A percentile compares a stretch with the other conserved stretches of the same genome.
Conservation (phyloP, 2,797 vertebrate genomes). For the Apogon hyalosoma region DNA sequence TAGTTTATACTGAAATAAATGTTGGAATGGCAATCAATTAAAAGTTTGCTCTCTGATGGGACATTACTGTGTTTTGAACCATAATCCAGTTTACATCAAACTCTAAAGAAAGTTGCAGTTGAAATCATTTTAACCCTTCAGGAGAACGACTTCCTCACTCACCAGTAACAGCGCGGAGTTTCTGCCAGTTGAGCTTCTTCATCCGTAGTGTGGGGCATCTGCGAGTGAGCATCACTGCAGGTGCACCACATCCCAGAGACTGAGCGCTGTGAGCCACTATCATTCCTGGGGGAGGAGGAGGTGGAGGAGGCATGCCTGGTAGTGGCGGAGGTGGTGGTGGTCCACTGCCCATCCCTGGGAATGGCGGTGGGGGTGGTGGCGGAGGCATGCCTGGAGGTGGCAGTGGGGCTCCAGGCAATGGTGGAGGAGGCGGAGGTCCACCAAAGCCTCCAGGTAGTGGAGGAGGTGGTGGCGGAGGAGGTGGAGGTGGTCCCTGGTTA, state of each 20-base stretch:
- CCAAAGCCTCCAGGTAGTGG: conserved; percentile 24
- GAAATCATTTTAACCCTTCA: not conserved
- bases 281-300: conserved; percentile 62
- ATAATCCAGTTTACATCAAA: too few species aligned
- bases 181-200: conserved; percentile 99
- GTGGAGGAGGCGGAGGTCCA: conserved; percentile 48
- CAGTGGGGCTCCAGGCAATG: conserved; percentile 52
- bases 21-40: too few species aligned
- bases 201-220: conserved; percentile 90
- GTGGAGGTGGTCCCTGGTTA: conserved; percentile 45
- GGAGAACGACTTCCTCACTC: conserved; percentile 39
- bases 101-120: too few species aligned
- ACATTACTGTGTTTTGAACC: too few species aligned
- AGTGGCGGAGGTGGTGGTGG: conserved; percentile 60
- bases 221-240: conserved; percentile 56
- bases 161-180: conserved; percentile 90
- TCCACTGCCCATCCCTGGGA: conserved; percentile 3
- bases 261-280: conserved; percentile 82
- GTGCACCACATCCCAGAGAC: conserved; percentile 68
- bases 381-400: conserved; percentile 28
- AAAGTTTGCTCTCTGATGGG: too few species aligned
- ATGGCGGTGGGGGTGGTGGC: conserved; percentile 30
- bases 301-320: conserved; percentile 61
- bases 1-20: too few species aligned
- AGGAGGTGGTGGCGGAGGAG: conserved; percentile 48